Base-by-base conservation (phyloP, 2,113 vertebrate genomes). In the Hippocampus barbouri region DNA sequence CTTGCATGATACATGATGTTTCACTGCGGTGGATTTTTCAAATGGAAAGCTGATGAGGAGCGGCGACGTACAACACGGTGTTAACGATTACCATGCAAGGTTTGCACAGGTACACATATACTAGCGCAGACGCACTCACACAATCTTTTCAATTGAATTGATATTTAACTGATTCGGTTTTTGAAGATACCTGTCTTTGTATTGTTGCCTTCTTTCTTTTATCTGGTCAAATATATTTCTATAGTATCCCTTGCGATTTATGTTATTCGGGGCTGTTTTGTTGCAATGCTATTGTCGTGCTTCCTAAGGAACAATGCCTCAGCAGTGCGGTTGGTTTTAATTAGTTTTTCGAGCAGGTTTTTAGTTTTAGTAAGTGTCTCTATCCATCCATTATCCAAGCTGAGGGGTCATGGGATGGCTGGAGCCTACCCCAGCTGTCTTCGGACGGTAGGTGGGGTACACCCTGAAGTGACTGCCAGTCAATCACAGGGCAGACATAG, bases 21-120 rank as follows among this genome's bases (percentile, higher is more conserved):
- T 71, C 30, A 16, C 51, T 76, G 14, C 25, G 11, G 64, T 66
- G 64, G 4, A 4, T 66, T 72, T 80, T 3, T 80, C 77, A 79
- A 74, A 79, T 79, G 74, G 67, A 78, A 70, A 45, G 69, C 65
- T 72, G 5, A 69, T 1, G 51, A 25, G 43, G 14, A 21, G 20
- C 23, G 30, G 20, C 23, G 30, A 8, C 20, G 23, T 15, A 10
- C 57, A 73, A 76, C 73, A 21, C 56, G 20, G 63, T 16, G 1
- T 74, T 69, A 75, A 63, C 68, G 74, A 45, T 15, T 8, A 27
- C 20, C 85, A 78, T 89, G 84, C 81, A 74, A 8, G 70, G 64
- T 57, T 47, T 62, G 76, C 43, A 66, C 5, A 53, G 62, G 65
- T 77, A 27, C 11, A 16, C 73, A 68, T 74, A 57, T 9, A 62